A percentile compares a stretch with the other conserved stretches of the same genome.
These are phyloP conservation scores for Calonectris borealis DNA, from an alignment of 2,113 vertebrate species.

Conservation along the genomic window DNA sequence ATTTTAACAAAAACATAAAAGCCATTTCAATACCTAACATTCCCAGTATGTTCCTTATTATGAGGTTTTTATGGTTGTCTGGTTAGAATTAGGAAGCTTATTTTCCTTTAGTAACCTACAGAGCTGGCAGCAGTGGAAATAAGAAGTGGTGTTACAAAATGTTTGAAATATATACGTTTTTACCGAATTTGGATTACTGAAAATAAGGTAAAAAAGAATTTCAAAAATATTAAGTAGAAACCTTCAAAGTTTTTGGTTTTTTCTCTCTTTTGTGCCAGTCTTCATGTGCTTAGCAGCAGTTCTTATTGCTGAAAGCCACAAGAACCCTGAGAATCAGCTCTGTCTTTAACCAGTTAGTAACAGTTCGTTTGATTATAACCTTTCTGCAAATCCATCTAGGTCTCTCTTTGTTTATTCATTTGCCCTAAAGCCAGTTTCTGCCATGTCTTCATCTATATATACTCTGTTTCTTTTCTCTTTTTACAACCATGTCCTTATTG, in stretches of 20 bases:
- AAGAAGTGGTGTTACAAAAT: not conserved
- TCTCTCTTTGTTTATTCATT: not conserved
- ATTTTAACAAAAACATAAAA: not conserved
- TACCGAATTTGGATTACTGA: not conserved
- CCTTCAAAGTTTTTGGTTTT: not conserved
- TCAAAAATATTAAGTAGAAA: not conserved
- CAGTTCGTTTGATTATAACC: not conserved
- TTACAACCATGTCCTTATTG: not conserved
- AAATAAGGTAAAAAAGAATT: not conserved
- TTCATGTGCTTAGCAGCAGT: not conserved
- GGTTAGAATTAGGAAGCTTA: not conserved
- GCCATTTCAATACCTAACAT: not conserved
- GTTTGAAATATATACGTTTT: not conserved
- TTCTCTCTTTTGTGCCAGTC: not conserved
- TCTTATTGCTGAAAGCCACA: not conserved
- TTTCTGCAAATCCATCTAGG: not conserved
- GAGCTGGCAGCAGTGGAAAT: not conserved
- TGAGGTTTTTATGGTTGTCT: not conserved
- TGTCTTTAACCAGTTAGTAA: not conserved
- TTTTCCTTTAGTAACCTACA: not conserved
- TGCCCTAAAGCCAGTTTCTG: not conserved
- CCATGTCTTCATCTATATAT: not conserved
- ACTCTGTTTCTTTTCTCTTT: not conserved
- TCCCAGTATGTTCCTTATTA: not conserved
- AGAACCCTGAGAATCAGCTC: not conserved